These are phyloP conservation scores for Dorcus parallelipipedus DNA, from an alignment of 2,888 invertebrate genomes.

Conservation along the genomic window DNA sequence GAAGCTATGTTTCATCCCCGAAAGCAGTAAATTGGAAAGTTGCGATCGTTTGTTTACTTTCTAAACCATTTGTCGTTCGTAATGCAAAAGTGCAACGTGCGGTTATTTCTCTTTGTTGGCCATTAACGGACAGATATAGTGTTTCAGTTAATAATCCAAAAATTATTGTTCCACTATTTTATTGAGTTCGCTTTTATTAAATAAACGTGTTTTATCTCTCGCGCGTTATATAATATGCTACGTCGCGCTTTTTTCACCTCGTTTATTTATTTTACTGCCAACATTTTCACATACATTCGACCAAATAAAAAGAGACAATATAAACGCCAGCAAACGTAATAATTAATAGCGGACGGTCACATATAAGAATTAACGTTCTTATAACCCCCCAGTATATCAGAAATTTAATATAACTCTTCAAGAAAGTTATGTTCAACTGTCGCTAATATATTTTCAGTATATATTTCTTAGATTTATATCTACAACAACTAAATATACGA, in stretches of 20 bases:
- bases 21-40: constrained; percentile 18
- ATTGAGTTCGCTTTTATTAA: constrained; percentile 25
- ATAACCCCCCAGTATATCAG: too few species aligned
- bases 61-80: constrained; percentile 22
- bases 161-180: constrained; percentile 21
- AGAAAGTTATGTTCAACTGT: too few species aligned
- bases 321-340: not conserved
- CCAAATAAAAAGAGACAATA: not conserved
- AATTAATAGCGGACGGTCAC: too few species aligned
- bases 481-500: too few species aligned
- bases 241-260: constrained; percentile 6
- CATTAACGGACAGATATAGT: constrained; percentile 8
- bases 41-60: constrained; percentile 20
- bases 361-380: too few species aligned
- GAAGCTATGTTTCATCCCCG: constrained; percentile 4
- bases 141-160: constrained; percentile 22
- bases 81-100: constrained; percentile 22
- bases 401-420: too few species aligned
- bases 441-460: too few species aligned
- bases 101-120: constrained; percentile 15
- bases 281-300: not conserved
- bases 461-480: too few species aligned
- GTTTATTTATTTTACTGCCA: not conserved
- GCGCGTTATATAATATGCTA: constrained; percentile 13
- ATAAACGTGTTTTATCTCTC: constrained; percentile 27